Conservation (phyloP, 1,140 invertebrate species). For the Saxidomus purpurata region DNA sequence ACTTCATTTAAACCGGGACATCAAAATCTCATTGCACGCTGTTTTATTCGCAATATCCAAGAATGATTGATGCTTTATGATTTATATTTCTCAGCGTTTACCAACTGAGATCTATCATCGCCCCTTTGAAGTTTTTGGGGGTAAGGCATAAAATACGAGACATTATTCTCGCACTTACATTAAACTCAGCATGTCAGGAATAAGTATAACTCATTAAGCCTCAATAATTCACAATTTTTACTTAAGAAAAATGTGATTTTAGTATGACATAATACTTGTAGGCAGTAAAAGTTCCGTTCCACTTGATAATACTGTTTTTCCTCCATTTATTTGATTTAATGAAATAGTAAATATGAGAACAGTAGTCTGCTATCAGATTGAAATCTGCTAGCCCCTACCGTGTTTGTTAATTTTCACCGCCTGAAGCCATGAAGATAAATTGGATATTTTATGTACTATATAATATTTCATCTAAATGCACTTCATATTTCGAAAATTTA, state of each 20-base stretch:
- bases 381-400: conserved; percentile 21
- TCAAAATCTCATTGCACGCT: conserved; percentile 63
- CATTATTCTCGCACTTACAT: conserved; percentile 46
- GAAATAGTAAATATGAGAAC: conserved; percentile 10
- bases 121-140: conserved; percentile 54
- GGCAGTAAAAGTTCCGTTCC: conserved; percentile 22
- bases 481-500: conserved; percentile 17
- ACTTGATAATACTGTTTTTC: conserved; percentile 41
- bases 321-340: conserved; percentile 35
- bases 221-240: conserved; percentile 50
- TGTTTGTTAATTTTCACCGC: conserved; percentile 41
- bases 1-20: conserved; percentile 58
- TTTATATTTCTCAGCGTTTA: conserved; percentile 34
- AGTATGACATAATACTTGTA: conserved; percentile 53
- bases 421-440: conserved; percentile 26
- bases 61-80: conserved; percentile 58
- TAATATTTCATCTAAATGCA: conserved; percentile 10
- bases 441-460: conserved; percentile 13
- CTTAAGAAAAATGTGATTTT: conserved; percentile 42
- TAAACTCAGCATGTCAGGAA: conserved; percentile 51
- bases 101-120: conserved; percentile 49
- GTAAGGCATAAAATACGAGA: conserved; percentile 48
- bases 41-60: conserved; percentile 50
- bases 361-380: neutral
- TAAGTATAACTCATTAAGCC: conserved; percentile 37